phyloP scores from a whole-genome alignment of 2,797 vertebrate species.

The Pangasius larnaudii region DNA sequence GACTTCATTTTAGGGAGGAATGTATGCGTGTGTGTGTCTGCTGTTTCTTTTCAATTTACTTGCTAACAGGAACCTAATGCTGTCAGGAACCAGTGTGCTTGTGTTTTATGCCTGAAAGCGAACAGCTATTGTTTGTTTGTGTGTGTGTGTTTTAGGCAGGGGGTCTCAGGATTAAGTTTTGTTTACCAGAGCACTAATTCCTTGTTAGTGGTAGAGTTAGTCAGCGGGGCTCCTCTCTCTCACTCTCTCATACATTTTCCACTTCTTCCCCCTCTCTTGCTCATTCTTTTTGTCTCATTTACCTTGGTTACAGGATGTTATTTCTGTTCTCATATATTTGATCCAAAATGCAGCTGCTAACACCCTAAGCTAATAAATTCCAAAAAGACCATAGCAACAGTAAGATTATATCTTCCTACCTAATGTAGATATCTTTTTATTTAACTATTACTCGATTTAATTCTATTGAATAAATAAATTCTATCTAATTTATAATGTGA shows the following conservation, averaged over 20 bases:
- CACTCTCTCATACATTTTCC: slow-evolving; percentile 8
- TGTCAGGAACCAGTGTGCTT: background rate
- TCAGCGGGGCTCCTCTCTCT: background rate
- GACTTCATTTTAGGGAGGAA: background rate
- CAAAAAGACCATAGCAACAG: background rate
- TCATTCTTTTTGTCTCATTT: slow-evolving; percentile 21
- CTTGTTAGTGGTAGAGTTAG: slow-evolving; percentile 6
- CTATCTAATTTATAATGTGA: background rate
- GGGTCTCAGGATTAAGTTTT: slow-evolving; percentile 30
- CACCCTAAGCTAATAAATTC: background rate
- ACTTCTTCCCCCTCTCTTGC: slow-evolving; percentile 1
- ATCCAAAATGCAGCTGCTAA: background rate
- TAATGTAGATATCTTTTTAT: background rate
- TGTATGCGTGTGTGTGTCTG: background rate
- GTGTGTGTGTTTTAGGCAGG: slow-evolving; percentile 13
- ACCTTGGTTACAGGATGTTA: background rate
- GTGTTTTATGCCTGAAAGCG: background rate
- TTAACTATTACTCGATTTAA: too few relatives aligned
- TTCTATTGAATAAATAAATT: background rate
- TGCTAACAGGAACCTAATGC: background rate
- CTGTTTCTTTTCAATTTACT: slow-evolving; percentile 13
- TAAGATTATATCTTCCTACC: background rate
- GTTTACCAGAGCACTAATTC: slow-evolving; percentile 30
- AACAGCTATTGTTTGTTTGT: background rate
- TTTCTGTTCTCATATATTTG: background rate